Percentiles rank a stretch among this genome's conserved stretches.
Evolutionary conservation across 2,797 vertebrate genomes (phyloP).

Genomic region (Onychomys torridus): DNA sequence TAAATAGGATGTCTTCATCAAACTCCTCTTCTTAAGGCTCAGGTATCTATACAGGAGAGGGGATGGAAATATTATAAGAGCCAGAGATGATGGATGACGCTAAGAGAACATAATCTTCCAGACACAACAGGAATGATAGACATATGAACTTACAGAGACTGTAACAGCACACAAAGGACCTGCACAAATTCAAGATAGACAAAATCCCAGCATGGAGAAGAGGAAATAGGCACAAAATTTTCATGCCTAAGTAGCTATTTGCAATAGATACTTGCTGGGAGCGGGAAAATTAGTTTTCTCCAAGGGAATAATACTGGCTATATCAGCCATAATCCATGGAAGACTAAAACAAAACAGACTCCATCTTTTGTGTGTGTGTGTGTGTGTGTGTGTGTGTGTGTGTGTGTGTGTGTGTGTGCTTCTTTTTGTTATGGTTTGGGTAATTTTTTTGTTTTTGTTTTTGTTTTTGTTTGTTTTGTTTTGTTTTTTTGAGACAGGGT

Average conservation of each 20-base stretch:
- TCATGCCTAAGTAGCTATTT: neutral
- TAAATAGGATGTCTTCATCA: neutral
- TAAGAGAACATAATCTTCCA: neutral
- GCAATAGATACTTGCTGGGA: neutral
- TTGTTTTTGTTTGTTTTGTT: neutral
- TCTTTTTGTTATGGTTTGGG: neutral
- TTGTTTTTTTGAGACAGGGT: no score
- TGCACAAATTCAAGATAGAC: neutral
- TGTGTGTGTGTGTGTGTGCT: neutral
- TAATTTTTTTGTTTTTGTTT: neutral
- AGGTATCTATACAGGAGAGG: neutral
- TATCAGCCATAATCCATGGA: neutral
- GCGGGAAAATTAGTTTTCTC: neutral
- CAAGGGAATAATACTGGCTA: neutral
- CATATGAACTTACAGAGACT: neutral
- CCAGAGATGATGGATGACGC: neutral
- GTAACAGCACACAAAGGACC: neutral
- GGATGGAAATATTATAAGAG: no score
- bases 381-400: neutral
- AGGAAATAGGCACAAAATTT: neutral
- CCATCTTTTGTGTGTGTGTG: neutral
- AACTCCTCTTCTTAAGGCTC: neutral
- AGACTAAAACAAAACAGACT: neutral
- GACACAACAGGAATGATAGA: neutral
- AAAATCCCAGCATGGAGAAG: neutral